These are phyloP conservation scores for Sylvietta virens DNA, from an alignment of 2,113 vertebrate species.

Conservation along the genomic window DNA sequence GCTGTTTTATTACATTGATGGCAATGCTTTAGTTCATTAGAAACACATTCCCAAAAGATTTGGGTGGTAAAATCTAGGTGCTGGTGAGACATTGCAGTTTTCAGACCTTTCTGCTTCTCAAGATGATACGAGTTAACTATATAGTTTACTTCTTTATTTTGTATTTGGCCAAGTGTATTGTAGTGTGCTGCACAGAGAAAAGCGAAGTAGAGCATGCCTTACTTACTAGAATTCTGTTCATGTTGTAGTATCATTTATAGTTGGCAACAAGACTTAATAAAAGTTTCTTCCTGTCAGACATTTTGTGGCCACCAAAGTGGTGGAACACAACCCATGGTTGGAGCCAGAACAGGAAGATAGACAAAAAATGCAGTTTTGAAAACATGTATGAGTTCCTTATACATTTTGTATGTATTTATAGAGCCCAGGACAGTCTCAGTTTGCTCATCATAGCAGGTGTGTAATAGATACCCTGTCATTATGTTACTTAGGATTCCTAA, in stretches of 20 bases:
- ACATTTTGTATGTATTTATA: neutral
- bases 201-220: neutral
- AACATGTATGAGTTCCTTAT: neutral
- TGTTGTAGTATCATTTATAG: neutral
- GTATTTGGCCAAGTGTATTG: neutral
- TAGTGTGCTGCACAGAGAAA: neutral
- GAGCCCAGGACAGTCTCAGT: neutral
- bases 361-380: neutral
- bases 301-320: neutral
- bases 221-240: neutral
- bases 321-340: neutral
- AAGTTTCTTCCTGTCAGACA: neutral
- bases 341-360: neutral
- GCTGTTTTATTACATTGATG: neutral
- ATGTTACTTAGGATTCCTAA: neutral
- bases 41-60: neutral
- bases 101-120: neutral
- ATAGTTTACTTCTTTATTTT: neutral
- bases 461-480: neutral
- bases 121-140: neutral
- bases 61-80: neutral
- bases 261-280: neutral
- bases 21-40: neutral
- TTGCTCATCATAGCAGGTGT: neutral
- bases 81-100: neutral